These are phyloP conservation scores for Cryptotis parvus DNA, from an alignment of 2,113 vertebrate species.

Conservation along the genomic window DNA sequence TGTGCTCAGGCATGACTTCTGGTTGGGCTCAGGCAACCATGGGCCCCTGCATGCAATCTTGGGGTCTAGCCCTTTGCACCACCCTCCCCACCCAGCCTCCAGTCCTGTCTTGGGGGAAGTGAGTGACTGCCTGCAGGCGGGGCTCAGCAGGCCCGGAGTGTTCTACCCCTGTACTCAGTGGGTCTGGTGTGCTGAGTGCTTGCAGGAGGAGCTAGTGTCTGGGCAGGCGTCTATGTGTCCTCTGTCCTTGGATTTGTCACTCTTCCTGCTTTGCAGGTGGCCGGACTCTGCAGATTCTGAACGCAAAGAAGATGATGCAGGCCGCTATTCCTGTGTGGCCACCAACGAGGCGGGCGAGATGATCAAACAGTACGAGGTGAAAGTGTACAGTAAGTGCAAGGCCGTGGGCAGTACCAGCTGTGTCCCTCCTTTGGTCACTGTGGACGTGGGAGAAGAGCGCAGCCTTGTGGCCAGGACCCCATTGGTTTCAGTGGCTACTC, in stretches of 20 bases:
- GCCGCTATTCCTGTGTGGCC: constrained; percentile 95
- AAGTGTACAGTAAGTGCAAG: constrained; percentile 93
- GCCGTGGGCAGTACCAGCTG: too few relatives aligned
- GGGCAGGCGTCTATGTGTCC: not conserved
- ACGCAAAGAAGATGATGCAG: constrained; percentile 91
- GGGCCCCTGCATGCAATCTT: too few relatives aligned
- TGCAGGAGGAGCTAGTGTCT: not conserved
- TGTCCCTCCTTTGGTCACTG: not conserved
- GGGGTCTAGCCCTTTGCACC: too few relatives aligned
- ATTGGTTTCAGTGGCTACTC: constrained; percentile 25
- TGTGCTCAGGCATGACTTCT: too few relatives aligned
- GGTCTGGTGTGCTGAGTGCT: too few relatives aligned
- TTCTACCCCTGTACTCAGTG: too few relatives aligned
- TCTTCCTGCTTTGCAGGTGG: constrained; percentile 89
- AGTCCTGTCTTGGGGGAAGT: too few relatives aligned
- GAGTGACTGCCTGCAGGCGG: too few relatives aligned
- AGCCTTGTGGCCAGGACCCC: not conserved
- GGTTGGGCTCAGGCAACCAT: too few relatives aligned
- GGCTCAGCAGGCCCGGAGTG: too few relatives aligned
- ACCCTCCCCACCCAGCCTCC: too few relatives aligned
- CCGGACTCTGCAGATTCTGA: constrained; percentile 95
- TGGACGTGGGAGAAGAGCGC: not conserved
- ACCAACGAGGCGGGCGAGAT: constrained; percentile 96
- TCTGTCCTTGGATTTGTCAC: not conserved
- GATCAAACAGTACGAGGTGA: constrained; percentile 95